Evolutionary conservation across 2,888 invertebrate genomes (phyloP).

Genomic region (Hydriomena furcata): DNA sequence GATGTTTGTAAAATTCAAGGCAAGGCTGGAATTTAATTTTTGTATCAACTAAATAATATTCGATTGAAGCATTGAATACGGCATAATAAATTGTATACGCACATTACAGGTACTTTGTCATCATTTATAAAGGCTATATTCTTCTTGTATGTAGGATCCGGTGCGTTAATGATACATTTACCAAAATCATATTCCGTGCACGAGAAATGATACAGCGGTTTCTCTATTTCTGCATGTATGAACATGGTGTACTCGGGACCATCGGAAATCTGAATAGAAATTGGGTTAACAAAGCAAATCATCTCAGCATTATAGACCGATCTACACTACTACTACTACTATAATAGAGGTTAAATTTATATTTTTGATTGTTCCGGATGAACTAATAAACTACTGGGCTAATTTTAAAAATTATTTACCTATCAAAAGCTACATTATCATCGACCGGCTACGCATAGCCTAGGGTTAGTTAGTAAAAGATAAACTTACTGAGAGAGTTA

Average conservation of each 20-base stretch:
- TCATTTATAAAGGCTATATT: slow-evolving; percentile 63
- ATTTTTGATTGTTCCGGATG: too few relatives aligned
- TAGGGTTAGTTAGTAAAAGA: too few relatives aligned
- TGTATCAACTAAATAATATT: not conserved
- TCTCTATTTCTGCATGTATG: slow-evolving; percentile 83
- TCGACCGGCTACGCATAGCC: too few relatives aligned
- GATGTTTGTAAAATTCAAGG: slow-evolving; percentile 71
- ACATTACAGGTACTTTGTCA: slow-evolving; percentile 63
- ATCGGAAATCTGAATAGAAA: slow-evolving; percentile 81
- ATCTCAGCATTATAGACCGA: not conserved
- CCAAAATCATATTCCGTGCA: slow-evolving; percentile 86
- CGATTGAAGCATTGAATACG: not conserved
- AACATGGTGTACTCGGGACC: slow-evolving; percentile 85
- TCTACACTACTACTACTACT: too few relatives aligned
- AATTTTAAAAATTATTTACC: too few relatives aligned
- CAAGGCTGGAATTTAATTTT: slow-evolving; percentile 66
- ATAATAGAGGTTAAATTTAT: too few relatives aligned
- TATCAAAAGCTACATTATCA: too few relatives aligned
- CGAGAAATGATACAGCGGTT: slow-evolving; percentile 84
- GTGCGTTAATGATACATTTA: slow-evolving; percentile 84
- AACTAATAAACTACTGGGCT: too few relatives aligned
- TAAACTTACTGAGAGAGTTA: slow-evolving; percentile 57
- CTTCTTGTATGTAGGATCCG: slow-evolving; percentile 72
- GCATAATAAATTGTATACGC: not conserved
- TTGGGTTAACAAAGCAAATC: not conserved